Conservation (phyloP, 2,113 vertebrate species). For the Capreolus pygargus region DNA sequence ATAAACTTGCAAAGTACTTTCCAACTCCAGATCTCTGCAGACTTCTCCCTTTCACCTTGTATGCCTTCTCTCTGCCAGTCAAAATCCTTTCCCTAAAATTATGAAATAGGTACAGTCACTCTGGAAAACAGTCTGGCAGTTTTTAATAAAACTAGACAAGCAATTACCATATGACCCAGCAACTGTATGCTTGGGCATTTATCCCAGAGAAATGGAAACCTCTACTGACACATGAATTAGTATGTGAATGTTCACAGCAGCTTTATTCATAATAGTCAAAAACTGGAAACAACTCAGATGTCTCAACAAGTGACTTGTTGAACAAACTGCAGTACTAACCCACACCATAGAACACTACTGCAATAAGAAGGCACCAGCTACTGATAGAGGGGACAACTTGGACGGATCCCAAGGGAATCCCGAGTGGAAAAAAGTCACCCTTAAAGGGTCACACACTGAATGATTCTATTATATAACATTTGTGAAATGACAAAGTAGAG, state of each 20-base stretch:
- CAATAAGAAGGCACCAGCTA: not conserved
- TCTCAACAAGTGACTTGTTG: not conserved
- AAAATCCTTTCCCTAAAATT: slow-evolving; percentile 27
- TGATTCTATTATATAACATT: not conserved
- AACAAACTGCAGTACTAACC: not conserved
- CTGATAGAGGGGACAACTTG: not conserved
- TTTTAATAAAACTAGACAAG: slow-evolving; percentile 19
- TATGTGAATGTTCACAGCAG: not conserved
- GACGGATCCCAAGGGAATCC: not conserved
- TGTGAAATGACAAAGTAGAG: not conserved
- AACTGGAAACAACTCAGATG: not conserved
- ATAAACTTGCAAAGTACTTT: not conserved
- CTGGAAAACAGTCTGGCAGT: not conserved
- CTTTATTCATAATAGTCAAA: not conserved
- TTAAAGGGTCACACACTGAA: not conserved
- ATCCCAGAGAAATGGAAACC: not conserved
- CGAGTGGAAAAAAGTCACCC: not conserved
- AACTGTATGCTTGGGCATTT: not conserved
- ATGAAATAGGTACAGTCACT: not conserved
- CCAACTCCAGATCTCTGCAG: not conserved
- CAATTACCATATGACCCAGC: not conserved
- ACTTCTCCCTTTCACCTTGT: not conserved
- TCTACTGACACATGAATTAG: not conserved
- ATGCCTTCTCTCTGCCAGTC: not conserved
- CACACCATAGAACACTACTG: not conserved